phyloP scores from a whole-genome alignment of 2,797 vertebrate species.

The Acipenser ruthenus region DNA sequence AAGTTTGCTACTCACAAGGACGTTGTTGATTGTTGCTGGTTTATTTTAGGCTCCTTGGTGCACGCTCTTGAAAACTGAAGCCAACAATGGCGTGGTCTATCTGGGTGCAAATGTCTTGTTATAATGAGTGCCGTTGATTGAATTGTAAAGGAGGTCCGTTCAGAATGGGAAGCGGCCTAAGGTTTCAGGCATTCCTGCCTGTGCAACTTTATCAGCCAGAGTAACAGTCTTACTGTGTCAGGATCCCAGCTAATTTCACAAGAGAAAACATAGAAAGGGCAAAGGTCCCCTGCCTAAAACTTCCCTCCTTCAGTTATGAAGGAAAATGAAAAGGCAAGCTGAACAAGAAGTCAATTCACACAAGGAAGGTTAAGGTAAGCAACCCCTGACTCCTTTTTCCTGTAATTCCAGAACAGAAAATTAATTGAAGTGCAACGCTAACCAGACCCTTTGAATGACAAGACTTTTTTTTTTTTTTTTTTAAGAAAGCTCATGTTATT shows the following conservation, averaged over 20 bases:
- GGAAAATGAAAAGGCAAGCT: slow-evolving; percentile 16
- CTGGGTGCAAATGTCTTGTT: too few relatives aligned
- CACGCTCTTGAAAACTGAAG: too few relatives aligned
- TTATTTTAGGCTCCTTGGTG: too few relatives aligned
- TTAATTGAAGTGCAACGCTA: slow-evolving; percentile 38
- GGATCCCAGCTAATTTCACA: slow-evolving; percentile 36
- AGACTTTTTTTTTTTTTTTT: not conserved
- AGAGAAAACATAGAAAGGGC: slow-evolving; percentile 53
- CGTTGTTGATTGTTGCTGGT: too few relatives aligned
- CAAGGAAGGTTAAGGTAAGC: slow-evolving; percentile 35
- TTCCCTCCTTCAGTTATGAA: slow-evolving; percentile 44
- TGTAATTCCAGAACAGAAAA: slow-evolving; percentile 41
- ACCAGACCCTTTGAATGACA: slow-evolving; percentile 3
- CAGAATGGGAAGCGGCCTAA: slow-evolving; percentile 8
- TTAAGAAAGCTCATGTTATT: not conserved
- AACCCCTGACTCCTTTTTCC: slow-evolving; percentile 41
- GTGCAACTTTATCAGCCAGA: slow-evolving; percentile 25
- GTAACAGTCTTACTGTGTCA: slow-evolving; percentile 50
- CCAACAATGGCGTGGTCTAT: too few relatives aligned
- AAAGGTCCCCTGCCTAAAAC: slow-evolving; percentile 61
- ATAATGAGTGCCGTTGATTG: too few relatives aligned
- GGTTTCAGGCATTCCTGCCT: slow-evolving; percentile 39
- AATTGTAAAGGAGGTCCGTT: too few relatives aligned
- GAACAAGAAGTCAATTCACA: slow-evolving; percentile 58
- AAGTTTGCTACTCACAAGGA: too few relatives aligned